Conservation (phyloP, 1,140 invertebrate species). For the Mycetomoellerius zeteki region DNA sequence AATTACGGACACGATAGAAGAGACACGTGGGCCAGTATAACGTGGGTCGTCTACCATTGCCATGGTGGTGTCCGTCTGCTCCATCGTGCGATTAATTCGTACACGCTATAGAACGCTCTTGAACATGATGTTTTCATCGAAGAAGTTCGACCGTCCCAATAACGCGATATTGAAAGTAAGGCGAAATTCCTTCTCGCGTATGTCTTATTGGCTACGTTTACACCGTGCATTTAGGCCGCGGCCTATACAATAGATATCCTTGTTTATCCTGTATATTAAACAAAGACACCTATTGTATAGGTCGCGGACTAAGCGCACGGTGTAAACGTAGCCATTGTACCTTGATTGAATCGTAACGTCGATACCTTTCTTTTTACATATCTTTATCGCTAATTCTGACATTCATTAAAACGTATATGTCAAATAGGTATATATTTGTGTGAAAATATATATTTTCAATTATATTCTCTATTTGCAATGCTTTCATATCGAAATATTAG, state of each 20-base stretch:
- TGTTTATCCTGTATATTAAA: too few species aligned
- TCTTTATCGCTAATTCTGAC: conserved; percentile 19
- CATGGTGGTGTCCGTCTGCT: not conserved
- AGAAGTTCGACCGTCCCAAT: conserved; percentile 28
- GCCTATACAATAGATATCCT: too few species aligned
- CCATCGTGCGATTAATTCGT: conserved; percentile 65
- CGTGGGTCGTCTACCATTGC: conserved; percentile 56
- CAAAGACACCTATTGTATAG: too few species aligned
- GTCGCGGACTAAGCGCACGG: too few species aligned
- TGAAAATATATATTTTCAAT: not conserved
- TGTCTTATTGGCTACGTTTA: too few species aligned
- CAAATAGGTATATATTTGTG: not conserved
- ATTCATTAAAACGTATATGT: conserved; percentile 18
- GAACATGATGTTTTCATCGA: conserved; percentile 47
- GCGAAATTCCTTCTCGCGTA: conserved; percentile 17
- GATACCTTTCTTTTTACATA: conserved; percentile 36
- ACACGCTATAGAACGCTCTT: conserved; percentile 39
- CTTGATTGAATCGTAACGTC: not conserved
- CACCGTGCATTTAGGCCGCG: too few species aligned
- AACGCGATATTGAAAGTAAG: conserved; percentile 16
- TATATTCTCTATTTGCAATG: not conserved
- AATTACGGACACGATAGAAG: conserved; percentile 66
- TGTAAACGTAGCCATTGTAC: too few species aligned
- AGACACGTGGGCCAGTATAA: conserved; percentile 70
- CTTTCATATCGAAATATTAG: not conserved